These are phyloP conservation scores for Caenorhabditis remanei DNA, from an alignment of 1,140 invertebrate species.

Conservation along the genomic window DNA sequence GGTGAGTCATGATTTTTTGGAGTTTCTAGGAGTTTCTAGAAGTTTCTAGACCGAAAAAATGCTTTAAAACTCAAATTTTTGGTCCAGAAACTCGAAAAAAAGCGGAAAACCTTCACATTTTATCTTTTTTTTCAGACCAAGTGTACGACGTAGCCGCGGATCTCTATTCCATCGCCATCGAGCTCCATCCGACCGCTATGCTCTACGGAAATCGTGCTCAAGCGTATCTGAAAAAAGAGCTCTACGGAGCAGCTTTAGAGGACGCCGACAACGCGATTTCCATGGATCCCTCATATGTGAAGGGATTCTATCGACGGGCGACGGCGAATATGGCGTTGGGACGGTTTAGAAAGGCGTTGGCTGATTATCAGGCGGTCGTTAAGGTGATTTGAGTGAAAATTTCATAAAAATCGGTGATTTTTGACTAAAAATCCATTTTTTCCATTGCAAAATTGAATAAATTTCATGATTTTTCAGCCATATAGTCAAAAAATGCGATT, in stretches of 20 bases:
- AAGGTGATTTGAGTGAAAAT: conserved; percentile 42
- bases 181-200: conserved; percentile 86
- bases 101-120: not conserved
- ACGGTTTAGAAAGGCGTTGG: conserved; percentile 94
- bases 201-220: conserved; percentile 84
- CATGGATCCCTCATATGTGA: conserved; percentile 89
- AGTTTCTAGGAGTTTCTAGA: too few relatives aligned
- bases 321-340: conserved; percentile 96
- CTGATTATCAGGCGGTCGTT: conserved; percentile 88
- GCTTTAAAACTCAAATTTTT: too few relatives aligned
- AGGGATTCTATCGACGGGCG: conserved; percentile 89
- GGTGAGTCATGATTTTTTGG: conserved; percentile 81
- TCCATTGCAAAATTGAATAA: too few relatives aligned
- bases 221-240: conserved; percentile 85
- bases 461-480: too few relatives aligned
- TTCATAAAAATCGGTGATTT: conserved; percentile 3
- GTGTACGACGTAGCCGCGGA: conserved; percentile 90
- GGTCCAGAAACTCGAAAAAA: not conserved
- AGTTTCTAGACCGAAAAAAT: too few relatives aligned
- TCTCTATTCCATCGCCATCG: conserved; percentile 91
- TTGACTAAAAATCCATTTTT: conserved; percentile 44
- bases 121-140: conserved; percentile 84
- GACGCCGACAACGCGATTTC: conserved; percentile 93
- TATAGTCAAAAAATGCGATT: not conserved
- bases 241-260: conserved; percentile 90